phyloP scores from a whole-genome alignment of 2,797 vertebrate genomes.

The Eurystomus glaucurus region DNA sequence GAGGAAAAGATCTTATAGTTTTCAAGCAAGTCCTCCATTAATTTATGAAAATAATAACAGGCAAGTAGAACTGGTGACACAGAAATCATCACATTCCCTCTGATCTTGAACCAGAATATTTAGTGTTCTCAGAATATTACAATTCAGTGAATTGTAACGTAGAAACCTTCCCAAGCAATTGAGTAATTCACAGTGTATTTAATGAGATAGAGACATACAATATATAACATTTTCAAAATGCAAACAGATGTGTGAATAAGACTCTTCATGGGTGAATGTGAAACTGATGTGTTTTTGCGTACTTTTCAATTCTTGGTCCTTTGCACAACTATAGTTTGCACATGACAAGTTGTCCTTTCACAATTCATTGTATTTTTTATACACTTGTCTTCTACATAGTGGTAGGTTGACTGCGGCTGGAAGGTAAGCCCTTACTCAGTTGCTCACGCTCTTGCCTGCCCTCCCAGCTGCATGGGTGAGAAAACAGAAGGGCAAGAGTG shows the following conservation, averaged over 20 bases:
- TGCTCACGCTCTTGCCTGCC: background rate
- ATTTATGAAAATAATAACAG: background rate
- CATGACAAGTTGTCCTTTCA: background rate
- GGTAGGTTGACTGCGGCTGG: background rate
- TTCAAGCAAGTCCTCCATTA: background rate
- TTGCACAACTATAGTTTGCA: background rate
- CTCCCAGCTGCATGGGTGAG: background rate
- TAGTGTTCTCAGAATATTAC: background rate
- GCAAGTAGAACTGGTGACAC: background rate
- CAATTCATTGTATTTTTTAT: background rate
- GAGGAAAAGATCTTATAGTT: background rate
- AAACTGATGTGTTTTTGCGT: background rate
- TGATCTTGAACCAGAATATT: background rate
- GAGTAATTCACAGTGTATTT: background rate
- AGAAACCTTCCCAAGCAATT: background rate
- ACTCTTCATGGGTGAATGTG: background rate
- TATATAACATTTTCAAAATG: background rate
- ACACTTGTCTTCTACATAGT: background rate
- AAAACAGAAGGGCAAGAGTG: background rate
- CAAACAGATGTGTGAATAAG: background rate
- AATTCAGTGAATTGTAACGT: background rate
- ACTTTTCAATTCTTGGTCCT: background rate
- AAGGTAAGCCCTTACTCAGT: no score
- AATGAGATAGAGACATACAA: background rate
- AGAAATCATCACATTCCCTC: background rate